These are phyloP conservation scores for Xestia c-nigrum DNA, from an alignment of 2,888 invertebrate genomes.

Conservation along the genomic window DNA sequence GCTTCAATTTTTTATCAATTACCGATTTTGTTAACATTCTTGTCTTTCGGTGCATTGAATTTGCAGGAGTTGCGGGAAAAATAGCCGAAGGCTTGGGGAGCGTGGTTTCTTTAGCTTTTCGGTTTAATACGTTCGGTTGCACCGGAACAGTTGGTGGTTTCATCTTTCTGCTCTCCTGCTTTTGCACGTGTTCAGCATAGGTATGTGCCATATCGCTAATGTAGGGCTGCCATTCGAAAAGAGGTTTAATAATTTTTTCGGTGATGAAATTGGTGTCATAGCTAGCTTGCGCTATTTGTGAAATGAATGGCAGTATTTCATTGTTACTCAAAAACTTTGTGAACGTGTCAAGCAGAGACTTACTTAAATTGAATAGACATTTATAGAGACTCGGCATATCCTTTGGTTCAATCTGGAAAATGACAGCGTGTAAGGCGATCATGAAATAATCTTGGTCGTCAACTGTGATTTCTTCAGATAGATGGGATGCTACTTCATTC, in stretches of 20 bases:
- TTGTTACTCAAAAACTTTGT: constrained; percentile 85
- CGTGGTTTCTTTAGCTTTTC: constrained; percentile 71
- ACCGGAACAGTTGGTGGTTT: constrained; percentile 81
- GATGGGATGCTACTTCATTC: constrained; percentile 73
- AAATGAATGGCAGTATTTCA: constrained; percentile 84
- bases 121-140: constrained; percentile 80
- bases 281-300: constrained; percentile 84
- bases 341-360: constrained; percentile 78
- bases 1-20: constrained; percentile 82
- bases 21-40: constrained; percentile 82
- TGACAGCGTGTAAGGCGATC: constrained; percentile 81
- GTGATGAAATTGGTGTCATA: constrained; percentile 89
- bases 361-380: constrained; percentile 85
- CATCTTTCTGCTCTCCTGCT: constrained; percentile 76
- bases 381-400: constrained; percentile 81
- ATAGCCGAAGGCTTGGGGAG: constrained; percentile 41
- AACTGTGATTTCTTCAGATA: constrained; percentile 77
- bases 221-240: constrained; percentile 87
- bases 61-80: constrained; percentile 76
- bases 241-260: constrained; percentile 86
- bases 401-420: constrained; percentile 79
- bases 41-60: constrained; percentile 73
- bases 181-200: constrained; percentile 80
- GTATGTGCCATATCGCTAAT: constrained; percentile 84
- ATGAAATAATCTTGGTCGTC: constrained; percentile 82